Evolutionary conservation across 2,888 invertebrate species (phyloP).

Genomic region (Entomobrya proxima): DNA sequence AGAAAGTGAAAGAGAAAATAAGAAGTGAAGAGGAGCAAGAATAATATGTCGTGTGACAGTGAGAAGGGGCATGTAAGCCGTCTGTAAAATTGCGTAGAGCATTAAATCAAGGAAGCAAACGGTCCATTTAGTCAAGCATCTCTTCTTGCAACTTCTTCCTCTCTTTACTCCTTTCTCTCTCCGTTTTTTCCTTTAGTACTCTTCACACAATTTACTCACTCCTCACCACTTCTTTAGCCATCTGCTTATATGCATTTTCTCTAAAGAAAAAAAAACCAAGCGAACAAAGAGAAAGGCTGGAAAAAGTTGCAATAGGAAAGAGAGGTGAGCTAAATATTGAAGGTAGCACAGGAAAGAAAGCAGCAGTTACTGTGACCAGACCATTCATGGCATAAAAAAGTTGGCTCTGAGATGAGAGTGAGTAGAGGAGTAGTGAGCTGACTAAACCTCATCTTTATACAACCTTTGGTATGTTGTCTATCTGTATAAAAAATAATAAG

Average conservation of each 20-base stretch:
- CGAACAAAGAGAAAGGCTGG: slow-evolving; percentile 15
- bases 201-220: slow-evolving; percentile 66
- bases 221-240: slow-evolving; percentile 67
- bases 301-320: slow-evolving; percentile 9
- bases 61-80: slow-evolving; percentile 71
- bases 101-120: slow-evolving; percentile 75
- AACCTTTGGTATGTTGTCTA: no score
- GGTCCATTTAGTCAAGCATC: slow-evolving; percentile 75
- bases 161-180: slow-evolving; percentile 60
- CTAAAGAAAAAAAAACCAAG: slow-evolving; percentile 24
- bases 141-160: slow-evolving; percentile 68
- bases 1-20: slow-evolving; percentile 46
- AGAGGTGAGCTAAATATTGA: neutral
- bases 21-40: slow-evolving; percentile 64
- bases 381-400: no score
- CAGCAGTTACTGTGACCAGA: no score
- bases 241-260: slow-evolving; percentile 59
- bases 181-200: slow-evolving; percentile 62
- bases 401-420: no score
- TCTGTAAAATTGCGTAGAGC: slow-evolving; percentile 73
- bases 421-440: no score
- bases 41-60: slow-evolving; percentile 70
- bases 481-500: no score
- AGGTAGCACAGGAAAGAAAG: neutral
- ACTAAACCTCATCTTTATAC: no score